phyloP scores from a whole-genome alignment of 1,140 invertebrate species.

The Leptonema lineaticorne region DNA sequence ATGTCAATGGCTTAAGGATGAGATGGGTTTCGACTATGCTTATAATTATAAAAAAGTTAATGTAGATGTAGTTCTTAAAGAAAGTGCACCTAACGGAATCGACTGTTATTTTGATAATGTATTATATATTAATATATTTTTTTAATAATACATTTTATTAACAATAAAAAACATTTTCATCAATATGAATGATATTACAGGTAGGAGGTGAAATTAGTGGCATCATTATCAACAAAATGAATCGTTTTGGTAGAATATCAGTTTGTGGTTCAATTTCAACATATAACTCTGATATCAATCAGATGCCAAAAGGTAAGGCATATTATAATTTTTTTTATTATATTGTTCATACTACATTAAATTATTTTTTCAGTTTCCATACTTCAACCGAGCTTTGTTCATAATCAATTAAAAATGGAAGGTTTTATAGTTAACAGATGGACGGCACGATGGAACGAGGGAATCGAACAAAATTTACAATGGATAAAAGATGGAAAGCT shows the following conservation, averaged over 20 bases:
- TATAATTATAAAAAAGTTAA: conserved; percentile 71
- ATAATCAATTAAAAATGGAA: conserved; percentile 61
- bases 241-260: conserved; percentile 57
- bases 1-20: conserved; percentile 64
- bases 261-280: conserved; percentile 64
- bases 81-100: conserved; percentile 63
- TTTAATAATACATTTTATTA: not conserved
- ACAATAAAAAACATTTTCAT: not conserved
- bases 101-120: conserved; percentile 76
- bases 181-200: conserved; percentile 44
- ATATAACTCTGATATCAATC: conserved; percentile 53
- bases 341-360: not conserved
- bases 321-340: not conserved
- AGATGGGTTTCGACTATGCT: conserved; percentile 67
- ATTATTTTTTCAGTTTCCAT: conserved; percentile 47
- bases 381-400: conserved; percentile 56
- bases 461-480: conserved; percentile 58
- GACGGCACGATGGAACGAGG: conserved; percentile 56
- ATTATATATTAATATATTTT: conserved; percentile 12
- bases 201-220: conserved; percentile 65
- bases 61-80: conserved; percentile 56
- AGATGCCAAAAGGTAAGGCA: conserved; percentile 47
- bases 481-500: conserved; percentile 63
- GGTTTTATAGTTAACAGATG: conserved; percentile 61
- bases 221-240: conserved; percentile 62